Percentiles rank a stretch among this genome's conserved stretches.
Evolutionary conservation across 2,888 invertebrate species (phyloP).

Genomic region (Amiota communis): DNA sequence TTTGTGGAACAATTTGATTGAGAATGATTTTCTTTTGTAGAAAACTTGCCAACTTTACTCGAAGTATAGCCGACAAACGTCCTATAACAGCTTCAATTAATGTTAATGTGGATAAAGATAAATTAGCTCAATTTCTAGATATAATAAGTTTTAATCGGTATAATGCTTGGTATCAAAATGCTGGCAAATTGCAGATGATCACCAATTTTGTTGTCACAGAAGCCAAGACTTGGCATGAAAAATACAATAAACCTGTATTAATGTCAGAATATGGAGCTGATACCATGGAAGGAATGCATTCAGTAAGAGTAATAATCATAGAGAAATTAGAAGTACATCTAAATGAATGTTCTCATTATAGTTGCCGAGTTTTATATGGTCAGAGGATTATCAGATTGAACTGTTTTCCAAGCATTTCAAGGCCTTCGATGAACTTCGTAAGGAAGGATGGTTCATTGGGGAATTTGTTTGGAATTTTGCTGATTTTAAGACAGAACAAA

Average conservation of each 20-base stretch:
- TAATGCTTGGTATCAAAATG: constrained; percentile 93
- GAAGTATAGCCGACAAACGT: constrained; percentile 72
- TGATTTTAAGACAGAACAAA: constrained; percentile 95
- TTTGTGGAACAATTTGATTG: neutral
- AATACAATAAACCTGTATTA: constrained; percentile 89
- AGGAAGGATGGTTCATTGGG: constrained; percentile 88
- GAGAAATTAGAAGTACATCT: neutral
- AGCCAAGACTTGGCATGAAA: constrained; percentile 84
- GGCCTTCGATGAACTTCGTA: constrained; percentile 88
- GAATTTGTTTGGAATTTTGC: constrained; percentile 99
- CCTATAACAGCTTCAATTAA: constrained; percentile 90
- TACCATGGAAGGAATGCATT: constrained; percentile 91
- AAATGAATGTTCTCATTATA: constrained; percentile 61
- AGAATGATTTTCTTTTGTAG: constrained; percentile 5
- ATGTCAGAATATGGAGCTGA: constrained; percentile 98
- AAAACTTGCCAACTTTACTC: constrained; percentile 79
- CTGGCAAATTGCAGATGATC: constrained; percentile 87
- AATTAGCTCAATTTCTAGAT: constrained; percentile 85
- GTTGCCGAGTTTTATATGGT: constrained; percentile 90
- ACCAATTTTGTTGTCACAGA: constrained; percentile 81
- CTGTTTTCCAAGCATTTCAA: constrained; percentile 89
- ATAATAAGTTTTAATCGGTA: constrained; percentile 96
- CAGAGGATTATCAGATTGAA: constrained; percentile 94
- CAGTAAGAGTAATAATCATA: constrained; percentile 77
- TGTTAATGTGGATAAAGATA: constrained; percentile 76